Base-by-base conservation (phyloP, 2,888 invertebrate species). In the Chymomyza caudatula region DNA sequence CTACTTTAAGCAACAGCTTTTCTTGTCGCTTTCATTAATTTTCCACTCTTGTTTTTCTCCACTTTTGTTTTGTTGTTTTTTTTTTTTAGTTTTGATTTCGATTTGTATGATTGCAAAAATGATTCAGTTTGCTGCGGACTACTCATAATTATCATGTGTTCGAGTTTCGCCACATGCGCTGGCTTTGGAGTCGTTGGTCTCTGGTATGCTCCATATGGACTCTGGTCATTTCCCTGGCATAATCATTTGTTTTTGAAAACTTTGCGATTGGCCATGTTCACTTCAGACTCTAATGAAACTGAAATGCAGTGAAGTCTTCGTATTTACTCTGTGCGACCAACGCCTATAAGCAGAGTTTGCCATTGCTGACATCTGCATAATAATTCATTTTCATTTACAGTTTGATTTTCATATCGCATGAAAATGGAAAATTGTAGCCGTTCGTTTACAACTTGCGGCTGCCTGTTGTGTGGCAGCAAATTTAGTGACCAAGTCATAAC, bases 161-260 rank as follows among this genome's bases (percentile, higher is more conserved):
- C 5, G 11, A 11, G 29, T 37, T 37, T 2, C 29, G 29, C 11
- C 11, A 37, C 11, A 4, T n/a, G 29, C 3, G 29, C 11, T 6
- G 25, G 5, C 0, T 1, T 25, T 6, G 25, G 4, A 25, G 25
- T 25, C 15, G 15, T 1, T 43, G n/a, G 43, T 11, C 4, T 8
- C 43, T 15, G 15, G 43, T 43, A n/a, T n/a, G n/a, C n/a, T n/a
- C n/a, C 15, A 15, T 15, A n/a, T n/a, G n/a, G n/a, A n/a, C 11
- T 15, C 13, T 15, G 1, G 43, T 15, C 43, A 43, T 3, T 43
- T 43, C 43, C 5, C 47, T 47, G 15, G 47, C 47, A 6, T 66
- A 60, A 67, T 67, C 67, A 67, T 67, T 67, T 67, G 67, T 67
- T 67, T 67, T n/a, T n/a, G n/a, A n/a, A n/a, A 57, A 47, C 25